phyloP scores from a whole-genome alignment of 2,113 vertebrate genomes.

The Psettodes erumei region DNA sequence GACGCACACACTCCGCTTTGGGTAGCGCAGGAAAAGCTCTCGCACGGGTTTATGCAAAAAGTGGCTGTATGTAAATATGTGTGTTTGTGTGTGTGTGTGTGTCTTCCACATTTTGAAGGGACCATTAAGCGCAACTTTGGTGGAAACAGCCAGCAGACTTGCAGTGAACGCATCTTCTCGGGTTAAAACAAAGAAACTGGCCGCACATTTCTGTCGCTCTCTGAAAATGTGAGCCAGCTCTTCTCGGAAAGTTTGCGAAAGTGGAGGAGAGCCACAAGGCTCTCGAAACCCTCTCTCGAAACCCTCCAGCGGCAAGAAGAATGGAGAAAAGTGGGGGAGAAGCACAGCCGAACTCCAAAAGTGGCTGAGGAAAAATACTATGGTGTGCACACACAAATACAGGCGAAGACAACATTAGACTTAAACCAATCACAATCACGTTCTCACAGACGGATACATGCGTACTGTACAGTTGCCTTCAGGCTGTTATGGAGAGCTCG shows the following conservation, averaged over 20 bases:
- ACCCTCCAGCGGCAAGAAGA: background rate
- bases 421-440: no score
- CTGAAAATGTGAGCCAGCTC: background rate
- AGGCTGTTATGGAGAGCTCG: conserved; percentile 42
- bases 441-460: background rate
- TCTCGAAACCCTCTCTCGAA: background rate
- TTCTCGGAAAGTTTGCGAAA: background rate
- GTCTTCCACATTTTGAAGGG: no score
- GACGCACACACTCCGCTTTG: conserved; percentile 34
- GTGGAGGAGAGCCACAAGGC: background rate
- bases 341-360: background rate
- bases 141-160: background rate
- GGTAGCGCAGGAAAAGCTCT: conserved; percentile 42
- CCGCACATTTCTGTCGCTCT: background rate
- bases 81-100: conserved; percentile 12
- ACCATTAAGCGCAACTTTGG: background rate
- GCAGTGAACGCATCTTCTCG: background rate
- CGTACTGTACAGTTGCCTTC: conserved; percentile 35
- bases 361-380: no score
- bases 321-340: background rate
- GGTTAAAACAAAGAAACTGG: background rate
- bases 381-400: background rate
- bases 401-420: background rate
- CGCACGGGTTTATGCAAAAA: conserved; percentile 32
- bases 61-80: conserved; percentile 21